A percentile compares a stretch with the other conserved stretches of the same genome.
Evolutionary conservation across 2,888 invertebrate genomes (phyloP).

Genomic region (Calameuta idolon): DNA sequence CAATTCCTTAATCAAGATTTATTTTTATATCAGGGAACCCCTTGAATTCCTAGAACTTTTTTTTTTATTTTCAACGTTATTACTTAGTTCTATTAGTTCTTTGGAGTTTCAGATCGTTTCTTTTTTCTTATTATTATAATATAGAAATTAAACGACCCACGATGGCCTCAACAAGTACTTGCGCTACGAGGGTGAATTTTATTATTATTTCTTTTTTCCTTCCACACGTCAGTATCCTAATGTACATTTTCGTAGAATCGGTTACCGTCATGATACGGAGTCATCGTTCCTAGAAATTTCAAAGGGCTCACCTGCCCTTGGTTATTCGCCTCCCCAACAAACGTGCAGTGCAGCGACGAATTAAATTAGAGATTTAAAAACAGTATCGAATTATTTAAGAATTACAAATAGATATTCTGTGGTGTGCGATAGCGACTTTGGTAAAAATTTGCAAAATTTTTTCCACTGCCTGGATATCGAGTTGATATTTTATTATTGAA

Average conservation of each 20-base stretch:
- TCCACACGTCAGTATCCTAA: neutral
- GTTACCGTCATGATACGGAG: neutral
- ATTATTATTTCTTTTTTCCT: neutral
- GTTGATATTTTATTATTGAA: neutral
- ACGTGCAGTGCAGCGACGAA: neutral
- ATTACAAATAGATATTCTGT: neutral
- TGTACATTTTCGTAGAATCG: neutral
- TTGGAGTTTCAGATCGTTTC: neutral
- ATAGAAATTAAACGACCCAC: neutral
- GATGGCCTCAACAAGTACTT: neutral
- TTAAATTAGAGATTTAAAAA: neutral
- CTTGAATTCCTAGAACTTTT: neutral
- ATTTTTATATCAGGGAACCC: neutral
- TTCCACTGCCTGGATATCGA: neutral
- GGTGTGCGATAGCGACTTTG: neutral
- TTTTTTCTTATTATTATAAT: neutral
- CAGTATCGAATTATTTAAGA: neutral
- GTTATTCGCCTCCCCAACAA: neutral
- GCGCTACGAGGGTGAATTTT: neutral
- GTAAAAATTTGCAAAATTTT: neutral
- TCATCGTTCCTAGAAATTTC: neutral
- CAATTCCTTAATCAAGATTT: neutral
- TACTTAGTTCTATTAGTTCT: neutral
- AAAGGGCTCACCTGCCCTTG: neutral
- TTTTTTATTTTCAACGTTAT: neutral